Conservation (phyloP, 2,113 vertebrate genomes). For the Thunnus thynnus region DNA sequence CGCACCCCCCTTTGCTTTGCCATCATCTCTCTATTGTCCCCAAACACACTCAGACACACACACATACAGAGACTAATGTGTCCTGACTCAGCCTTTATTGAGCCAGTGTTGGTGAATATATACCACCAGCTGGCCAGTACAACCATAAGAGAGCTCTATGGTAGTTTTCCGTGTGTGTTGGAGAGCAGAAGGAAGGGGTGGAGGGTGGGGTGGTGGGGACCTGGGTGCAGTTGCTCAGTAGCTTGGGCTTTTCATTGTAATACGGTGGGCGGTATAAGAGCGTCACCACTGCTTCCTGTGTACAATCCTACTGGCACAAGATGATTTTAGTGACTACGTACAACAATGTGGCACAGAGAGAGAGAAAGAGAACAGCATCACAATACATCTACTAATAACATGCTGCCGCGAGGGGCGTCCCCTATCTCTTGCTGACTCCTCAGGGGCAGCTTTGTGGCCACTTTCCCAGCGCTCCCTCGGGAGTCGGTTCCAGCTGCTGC, state of each 20-base stretch:
- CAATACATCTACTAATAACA: slow-evolving; percentile 62
- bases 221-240: slow-evolving; percentile 31
- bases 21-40: slow-evolving; percentile 75
- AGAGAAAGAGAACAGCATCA: slow-evolving; percentile 51
- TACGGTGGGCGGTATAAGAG: slow-evolving; percentile 68
- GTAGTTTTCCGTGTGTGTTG: slow-evolving; percentile 71
- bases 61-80: slow-evolving; percentile 38
- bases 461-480: slow-evolving; percentile 78
- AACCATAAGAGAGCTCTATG: slow-evolving; percentile 36
- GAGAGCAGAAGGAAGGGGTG: neutral
- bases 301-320: slow-evolving; percentile 32
- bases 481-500: slow-evolving; percentile 73
- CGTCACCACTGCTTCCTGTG: slow-evolving; percentile 74
- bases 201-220: neutral
- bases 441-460: slow-evolving; percentile 58
- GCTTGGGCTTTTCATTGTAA: slow-evolving; percentile 59
- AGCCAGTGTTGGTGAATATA: slow-evolving; percentile 36
- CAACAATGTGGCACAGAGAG: slow-evolving; percentile 46
- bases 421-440: slow-evolving; percentile 33
- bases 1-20: slow-evolving; percentile 77
- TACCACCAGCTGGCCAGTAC: slow-evolving; percentile 36
- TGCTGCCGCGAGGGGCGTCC: slow-evolving; percentile 44
- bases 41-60: slow-evolving; percentile 72
- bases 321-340: slow-evolving; percentile 58
- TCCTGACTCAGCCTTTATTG: slow-evolving; percentile 71